Base-by-base conservation (phyloP, 1,140 invertebrate species). In the Episyrphus balteatus region DNA sequence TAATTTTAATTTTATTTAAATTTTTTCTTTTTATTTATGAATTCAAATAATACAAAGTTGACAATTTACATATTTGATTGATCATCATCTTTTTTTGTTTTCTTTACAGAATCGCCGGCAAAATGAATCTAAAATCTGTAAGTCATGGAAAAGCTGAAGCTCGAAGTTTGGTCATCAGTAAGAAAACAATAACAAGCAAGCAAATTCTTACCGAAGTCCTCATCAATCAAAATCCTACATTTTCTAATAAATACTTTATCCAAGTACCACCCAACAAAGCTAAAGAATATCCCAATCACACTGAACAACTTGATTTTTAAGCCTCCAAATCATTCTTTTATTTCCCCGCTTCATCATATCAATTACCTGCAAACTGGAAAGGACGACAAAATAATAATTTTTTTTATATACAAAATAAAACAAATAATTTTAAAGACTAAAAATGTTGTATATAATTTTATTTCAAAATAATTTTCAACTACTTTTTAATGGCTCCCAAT, bases 401-500 rank as follows among this genome's bases (percentile, higher is more conserved):
- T 26, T 26, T 26, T 26, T 26, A 5, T 26, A 26, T 26, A 26
- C 21, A 26, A 26, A n/a, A 26, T 26, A 26, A 26, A 26, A 26
- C 21, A 8, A 3, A 26, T 26, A 5, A 5, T 5, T 8, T 5
- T 5, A 26, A 5, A 26, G 21, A 5, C 21, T 3, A 26, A 26
- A 26, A 26, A 26, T 5, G 8, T 26, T 26, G 21, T 26, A 8
- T 26, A 5, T 26, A 26, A 5, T 26, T 26, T 26, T 26, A 8
- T 26, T 26, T 26, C 21, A 5, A 5, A 5, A 26, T 26, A 26
- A 26, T 26, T 26, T 36, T 5, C 12, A 36, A 30, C 49, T 43
- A 57, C 34, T 66, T 66, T 14, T 66, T 66, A 0, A 61, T 48
- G 10, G 83, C 78, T 1, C 92, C 92, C 74, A 96, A 82, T 48